Evolutionary conservation across 2,113 vertebrate species (phyloP), one percentile per base, ranked within the genome.

Genomic region (Numida meleagris): DNA sequence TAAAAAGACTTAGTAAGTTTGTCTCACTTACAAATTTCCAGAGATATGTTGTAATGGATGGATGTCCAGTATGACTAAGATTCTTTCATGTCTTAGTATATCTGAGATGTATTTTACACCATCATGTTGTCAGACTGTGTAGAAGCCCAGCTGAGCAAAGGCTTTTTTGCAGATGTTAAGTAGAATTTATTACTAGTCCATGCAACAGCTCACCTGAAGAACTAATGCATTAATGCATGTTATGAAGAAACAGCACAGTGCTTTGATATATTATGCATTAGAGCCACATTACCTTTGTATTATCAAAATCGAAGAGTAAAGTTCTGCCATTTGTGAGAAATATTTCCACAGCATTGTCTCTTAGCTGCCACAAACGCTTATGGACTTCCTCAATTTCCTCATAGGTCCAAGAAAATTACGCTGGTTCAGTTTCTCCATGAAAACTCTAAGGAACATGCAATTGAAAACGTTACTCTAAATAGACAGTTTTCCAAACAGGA

Each of bases 311-410:
- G 76, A 99, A 93, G 65, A 99, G 98, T 63, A 99, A 97, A 18
- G 99, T 99, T 88, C 99, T 98, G 88, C 99, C 99, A 21, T 99
- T 99, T 83, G 99, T 99, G 86, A 99, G 97, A 95, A 99, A 99
- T 95, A 99, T 99, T 98, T 99, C 99, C 86, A 99, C 98, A 11
- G 99, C 99, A 25, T 99, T 99, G 97, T 99, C 99, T 97, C 99
- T 97, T 43, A 99, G 97, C 82, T 99, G 99, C 99, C 99, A 99
- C 99, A 99, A 99, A 55, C 99, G 98, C 94, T 99, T 99, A 96
- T 99, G 99, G 79, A 99, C 98, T 97, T 99, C 99, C 78, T 99
- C 99, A 83, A 99, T 99, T 97, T 99, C 99, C 97, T 99, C 99
- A 63, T 99, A 99, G 1, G 99, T 99, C 99, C 99, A 99, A 82